Conservation (phyloP, 2,113 vertebrate species). For the Vombatus ursinus region DNA sequence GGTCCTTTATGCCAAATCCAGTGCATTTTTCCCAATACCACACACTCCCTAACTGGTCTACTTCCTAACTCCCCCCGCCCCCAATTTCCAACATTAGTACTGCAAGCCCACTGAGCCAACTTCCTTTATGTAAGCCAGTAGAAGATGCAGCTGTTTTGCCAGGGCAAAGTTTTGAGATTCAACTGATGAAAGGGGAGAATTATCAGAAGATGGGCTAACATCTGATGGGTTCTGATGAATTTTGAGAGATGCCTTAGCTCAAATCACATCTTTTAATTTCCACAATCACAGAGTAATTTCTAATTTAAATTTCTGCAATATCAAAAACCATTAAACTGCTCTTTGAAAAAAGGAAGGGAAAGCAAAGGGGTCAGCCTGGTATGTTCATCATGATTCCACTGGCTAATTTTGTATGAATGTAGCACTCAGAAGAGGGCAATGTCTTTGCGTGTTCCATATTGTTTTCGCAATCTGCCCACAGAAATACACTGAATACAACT, state of each 20-base stretch:
- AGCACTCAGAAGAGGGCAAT: constrained; percentile 7
- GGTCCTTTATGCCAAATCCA: neutral
- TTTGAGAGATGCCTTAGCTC: constrained; percentile 59
- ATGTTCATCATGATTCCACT: neutral
- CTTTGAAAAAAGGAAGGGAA: neutral
- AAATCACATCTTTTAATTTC: constrained; percentile 68
- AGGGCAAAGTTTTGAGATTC: constrained; percentile 64
- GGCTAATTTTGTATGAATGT: constrained; percentile 41
- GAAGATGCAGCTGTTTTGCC: constrained; percentile 53
- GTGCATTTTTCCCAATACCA: neutral
- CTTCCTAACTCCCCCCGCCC: neutral
- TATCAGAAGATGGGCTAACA: constrained; percentile 59
- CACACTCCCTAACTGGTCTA: neutral
- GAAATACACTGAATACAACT: constrained; percentile 39
- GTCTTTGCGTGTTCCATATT: neutral
- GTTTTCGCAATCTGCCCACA: constrained; percentile 49
- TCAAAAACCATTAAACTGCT: constrained; percentile 45
- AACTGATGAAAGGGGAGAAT: constrained; percentile 70
- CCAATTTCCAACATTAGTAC: neutral
- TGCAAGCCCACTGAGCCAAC: neutral
- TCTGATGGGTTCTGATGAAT: constrained; percentile 75
- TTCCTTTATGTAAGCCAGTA: neutral
- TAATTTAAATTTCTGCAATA: constrained; percentile 43
- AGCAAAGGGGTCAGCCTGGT: neutral
- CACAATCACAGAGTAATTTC: constrained; percentile 50